Percentiles rank a stretch among this genome's conserved stretches.
Conservation (phyloP, 2,888 invertebrate genomes). For the Xylota segnis region DNA sequence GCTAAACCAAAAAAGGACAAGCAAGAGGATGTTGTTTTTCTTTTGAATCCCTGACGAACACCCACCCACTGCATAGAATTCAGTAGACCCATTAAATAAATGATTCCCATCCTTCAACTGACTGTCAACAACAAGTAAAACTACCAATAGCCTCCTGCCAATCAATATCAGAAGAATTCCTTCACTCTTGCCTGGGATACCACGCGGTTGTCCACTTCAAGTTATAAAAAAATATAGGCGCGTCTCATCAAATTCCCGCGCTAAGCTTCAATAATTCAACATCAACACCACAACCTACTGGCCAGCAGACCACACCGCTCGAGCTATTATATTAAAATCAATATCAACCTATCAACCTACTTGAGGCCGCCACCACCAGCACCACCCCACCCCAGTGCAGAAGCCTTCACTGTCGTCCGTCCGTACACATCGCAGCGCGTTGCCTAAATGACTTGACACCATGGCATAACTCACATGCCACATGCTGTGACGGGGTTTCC, state of each 20-base stretch:
- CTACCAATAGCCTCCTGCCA: background rate
- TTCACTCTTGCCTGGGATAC: background rate
- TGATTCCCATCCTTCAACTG: background rate
- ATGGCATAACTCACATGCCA: slow-evolving; percentile 65
- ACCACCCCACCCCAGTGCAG: slow-evolving; percentile 26
- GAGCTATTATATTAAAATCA: slow-evolving; percentile 43
- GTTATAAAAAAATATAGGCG: background rate
- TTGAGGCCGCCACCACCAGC: slow-evolving; percentile 28
- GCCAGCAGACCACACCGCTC: slow-evolving; percentile 25
- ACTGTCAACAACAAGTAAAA: background rate
- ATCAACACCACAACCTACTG: background rate
- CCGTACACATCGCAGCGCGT: background rate
- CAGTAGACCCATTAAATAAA: too few species aligned
- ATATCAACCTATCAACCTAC: slow-evolving; percentile 60
- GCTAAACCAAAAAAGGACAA: background rate
- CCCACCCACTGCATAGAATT: too few species aligned
- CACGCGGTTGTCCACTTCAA: slow-evolving; percentile 10
- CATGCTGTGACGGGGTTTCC: slow-evolving; percentile 46
- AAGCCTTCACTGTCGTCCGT: slow-evolving; percentile 30
- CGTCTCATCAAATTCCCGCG: slow-evolving; percentile 23
- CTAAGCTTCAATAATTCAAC: slow-evolving; percentile 50
- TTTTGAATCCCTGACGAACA: too few species aligned
- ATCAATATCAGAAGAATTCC: slow-evolving; percentile 2
- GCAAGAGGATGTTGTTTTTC: background rate
- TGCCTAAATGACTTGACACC: slow-evolving; percentile 61